Evolutionary conservation across 2,888 invertebrate genomes (phyloP), one percentile per base, ranked within the genome.

Genomic region (Chironomus tentans): DNA sequence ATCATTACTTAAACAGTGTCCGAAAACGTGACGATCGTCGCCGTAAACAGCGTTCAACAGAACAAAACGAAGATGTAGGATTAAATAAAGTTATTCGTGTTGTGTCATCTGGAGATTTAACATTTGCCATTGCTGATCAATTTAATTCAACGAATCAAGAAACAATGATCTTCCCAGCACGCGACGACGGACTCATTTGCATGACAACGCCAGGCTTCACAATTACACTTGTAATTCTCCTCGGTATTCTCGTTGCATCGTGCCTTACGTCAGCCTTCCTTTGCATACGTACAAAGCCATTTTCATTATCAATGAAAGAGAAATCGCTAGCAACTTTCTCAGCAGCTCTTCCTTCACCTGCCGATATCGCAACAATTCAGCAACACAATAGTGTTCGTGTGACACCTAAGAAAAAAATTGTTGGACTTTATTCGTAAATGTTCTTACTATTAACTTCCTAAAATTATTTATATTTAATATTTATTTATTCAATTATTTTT

Each of bases 191-290:
- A 22, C 85, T 94, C 78, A 94, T 96, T 78, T 96, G 95, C 84
- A 95, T 96, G 94, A 95, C 95, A 0, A 95, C 95, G 4, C 92
- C 94, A n/a, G 94, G 95, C 12, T 96, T 96, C 81, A 92, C 94
- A 56, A 92, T 93, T 47, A 93, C 94, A 38, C 86, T 96, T 38
- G 89, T 95, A 72, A 88, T 95, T 69, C 87, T 96, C 24, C 86
- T 96, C 77, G 92, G 91, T 75, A 92, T 95, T 73, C 85, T 96
- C 79, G 85, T 95, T 76, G 89, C 92, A 77, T 94, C 95, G 10
- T 96, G 95, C 82, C 86, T 94, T 47, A 87, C 95, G 78, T 95
- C 95, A 71, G 92, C 94, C 22, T 90, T 95, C 80, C 86, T 96
- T 18, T 95, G 93, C 83, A 87, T 95, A 68, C 90, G 93, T 79